Conservation (phyloP, 2,888 invertebrate species). For the Leptopilina drosophilae region DNA sequence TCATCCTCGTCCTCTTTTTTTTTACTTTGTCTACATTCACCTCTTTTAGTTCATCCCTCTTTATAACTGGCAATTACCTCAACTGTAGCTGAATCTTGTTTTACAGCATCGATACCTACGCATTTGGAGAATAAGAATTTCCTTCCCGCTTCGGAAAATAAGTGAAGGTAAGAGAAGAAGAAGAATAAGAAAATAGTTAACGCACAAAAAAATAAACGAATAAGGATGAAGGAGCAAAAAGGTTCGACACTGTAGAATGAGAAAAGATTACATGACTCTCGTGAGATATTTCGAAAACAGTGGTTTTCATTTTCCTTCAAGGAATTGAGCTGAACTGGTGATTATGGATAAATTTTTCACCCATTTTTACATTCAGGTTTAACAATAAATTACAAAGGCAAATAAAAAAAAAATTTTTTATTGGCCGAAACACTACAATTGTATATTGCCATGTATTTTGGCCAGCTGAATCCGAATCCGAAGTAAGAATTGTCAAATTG, state of each 20-base stretch:
- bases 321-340: no score
- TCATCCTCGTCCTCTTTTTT: neutral
- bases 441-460: no score
- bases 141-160: slow-evolving; percentile 3
- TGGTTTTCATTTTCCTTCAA: slow-evolving; percentile 10
- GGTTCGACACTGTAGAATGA: slow-evolving; percentile 20
- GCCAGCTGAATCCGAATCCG: no score
- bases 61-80: slow-evolving; percentile 33
- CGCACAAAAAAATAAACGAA: neutral
- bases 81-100: slow-evolving; percentile 29
- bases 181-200: neutral
- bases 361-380: no score
- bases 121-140: slow-evolving; percentile 26
- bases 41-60: neutral
- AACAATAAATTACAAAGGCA: no score
- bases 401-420: no score
- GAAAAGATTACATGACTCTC: slow-evolving; percentile 26
- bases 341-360: no score
- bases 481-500: no score
- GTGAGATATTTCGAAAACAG: neutral
- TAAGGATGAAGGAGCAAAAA: neutral
- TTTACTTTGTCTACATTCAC: neutral
- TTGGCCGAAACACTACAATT: no score
- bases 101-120: slow-evolving; percentile 31
- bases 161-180: neutral